These are phyloP conservation scores for Bembecia ichneumoniformis DNA, from an alignment of 2,888 invertebrate genomes.

Conservation along the genomic window DNA sequence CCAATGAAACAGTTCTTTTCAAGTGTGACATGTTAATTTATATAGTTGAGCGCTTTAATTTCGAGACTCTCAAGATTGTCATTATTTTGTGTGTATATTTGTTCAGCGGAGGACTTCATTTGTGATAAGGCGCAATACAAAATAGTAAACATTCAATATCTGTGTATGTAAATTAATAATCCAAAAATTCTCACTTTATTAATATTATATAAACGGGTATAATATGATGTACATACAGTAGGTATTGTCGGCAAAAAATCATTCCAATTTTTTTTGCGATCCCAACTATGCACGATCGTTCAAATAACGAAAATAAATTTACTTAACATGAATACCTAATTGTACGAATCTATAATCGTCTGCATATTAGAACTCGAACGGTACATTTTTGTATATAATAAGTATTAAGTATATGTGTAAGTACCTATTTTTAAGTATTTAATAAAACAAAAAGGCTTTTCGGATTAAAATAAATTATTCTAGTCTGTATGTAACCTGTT, in stretches of 20 bases:
- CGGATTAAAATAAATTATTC: not conserved
- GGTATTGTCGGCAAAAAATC: too few relatives aligned
- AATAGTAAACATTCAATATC: not conserved
- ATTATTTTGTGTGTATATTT: slow-evolving; percentile 34
- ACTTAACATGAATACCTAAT: too few relatives aligned
- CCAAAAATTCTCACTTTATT: not conserved
- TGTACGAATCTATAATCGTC: too few relatives aligned
- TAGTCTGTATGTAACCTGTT: not conserved
- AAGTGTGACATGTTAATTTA: slow-evolving; percentile 3
- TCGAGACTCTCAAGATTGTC: slow-evolving; percentile 12
- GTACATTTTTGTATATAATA: too few relatives aligned
- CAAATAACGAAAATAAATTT: too few relatives aligned
- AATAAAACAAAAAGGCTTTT: not conserved
- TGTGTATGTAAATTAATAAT: not conserved
- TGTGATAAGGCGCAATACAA: slow-evolving; percentile 17
- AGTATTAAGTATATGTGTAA: not conserved
- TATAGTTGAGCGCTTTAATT: slow-evolving; percentile 7
- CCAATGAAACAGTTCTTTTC: slow-evolving; percentile 13
- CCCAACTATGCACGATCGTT: too few relatives aligned
- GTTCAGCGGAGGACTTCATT: slow-evolving; percentile 23
- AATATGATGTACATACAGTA: not conserved
- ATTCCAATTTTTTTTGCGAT: too few relatives aligned
- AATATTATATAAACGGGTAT: too few relatives aligned
- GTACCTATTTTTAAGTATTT: not conserved
- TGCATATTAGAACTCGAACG: too few relatives aligned